A percentile compares a stretch with the other conserved stretches of the same genome.
Conservation (phyloP, 1,140 invertebrate species). For the Trigoniulus corallinus region DNA sequence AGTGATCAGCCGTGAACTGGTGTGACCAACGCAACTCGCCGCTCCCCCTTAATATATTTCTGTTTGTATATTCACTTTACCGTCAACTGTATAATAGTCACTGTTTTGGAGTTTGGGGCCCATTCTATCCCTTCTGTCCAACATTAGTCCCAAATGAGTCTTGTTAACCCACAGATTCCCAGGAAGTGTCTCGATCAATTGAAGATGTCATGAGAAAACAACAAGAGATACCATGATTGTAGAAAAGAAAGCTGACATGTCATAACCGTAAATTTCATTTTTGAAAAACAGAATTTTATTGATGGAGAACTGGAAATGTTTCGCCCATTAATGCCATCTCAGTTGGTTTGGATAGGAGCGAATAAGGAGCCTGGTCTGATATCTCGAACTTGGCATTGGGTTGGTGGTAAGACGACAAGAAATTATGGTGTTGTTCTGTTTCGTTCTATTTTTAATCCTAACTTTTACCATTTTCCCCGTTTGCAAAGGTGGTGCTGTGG, state of each 20-base stretch:
- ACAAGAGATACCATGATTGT: background rate
- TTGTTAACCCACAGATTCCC: too few species aligned
- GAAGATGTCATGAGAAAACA: too few species aligned
- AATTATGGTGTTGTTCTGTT: background rate
- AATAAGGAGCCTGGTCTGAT: constrained; percentile 68
- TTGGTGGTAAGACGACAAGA: constrained; percentile 43
- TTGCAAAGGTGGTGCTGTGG: constrained; percentile 60
- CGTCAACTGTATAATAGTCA: too few species aligned
- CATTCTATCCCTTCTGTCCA: too few species aligned
- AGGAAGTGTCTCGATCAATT: too few species aligned
- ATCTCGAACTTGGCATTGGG: constrained; percentile 73
- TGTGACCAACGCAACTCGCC: too few species aligned
- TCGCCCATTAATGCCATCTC: constrained; percentile 58
- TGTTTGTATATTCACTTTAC: too few species aligned
- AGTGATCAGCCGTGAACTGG: too few species aligned
- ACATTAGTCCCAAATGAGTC: too few species aligned
- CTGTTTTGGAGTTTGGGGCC: too few species aligned
- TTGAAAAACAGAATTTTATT: constrained; percentile 34
- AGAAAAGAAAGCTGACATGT: background rate
- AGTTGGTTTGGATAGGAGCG: constrained; percentile 78
- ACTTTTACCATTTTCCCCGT: constrained; percentile 6
- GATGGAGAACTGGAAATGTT: constrained; percentile 56
- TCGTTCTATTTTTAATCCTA: background rate
- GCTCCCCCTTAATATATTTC: too few species aligned
- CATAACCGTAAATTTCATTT: background rate